Base-by-base conservation (phyloP, 2,113 vertebrate genomes). In the Ageneiosus marmoratus region DNA sequence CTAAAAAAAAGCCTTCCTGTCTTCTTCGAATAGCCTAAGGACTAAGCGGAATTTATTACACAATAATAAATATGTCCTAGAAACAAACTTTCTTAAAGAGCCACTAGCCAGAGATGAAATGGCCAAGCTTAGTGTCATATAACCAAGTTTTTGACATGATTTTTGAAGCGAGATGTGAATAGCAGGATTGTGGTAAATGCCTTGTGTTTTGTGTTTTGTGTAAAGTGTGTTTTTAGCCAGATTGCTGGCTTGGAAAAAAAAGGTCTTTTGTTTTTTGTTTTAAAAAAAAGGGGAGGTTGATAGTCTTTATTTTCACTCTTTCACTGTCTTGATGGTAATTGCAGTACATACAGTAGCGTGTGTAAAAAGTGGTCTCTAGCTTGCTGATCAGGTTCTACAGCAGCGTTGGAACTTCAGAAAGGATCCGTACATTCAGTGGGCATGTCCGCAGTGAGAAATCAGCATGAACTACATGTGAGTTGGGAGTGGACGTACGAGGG, bases 291-390 rank as follows among this genome's bases (percentile, higher is more conserved):
- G 69, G 69, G 7, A 37, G 41, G 41, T 1, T 62, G 2, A 9
- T 15, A 6, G 2, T 29, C 16, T 72, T 48, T 41, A 22, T 9
- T 69, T 24, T 29, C 11, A n/a, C 16, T 5, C 5, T 15, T 46
- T 72, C 16, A 62, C 62, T 76, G 74, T 46, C 73, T 67, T 67
- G 72, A 13, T 83, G 58, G 81, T 77, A 48, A 46, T 44, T 27
- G 48, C 81, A 67, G 60, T 76, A 20, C 56, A 77, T 56, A 62
- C 48, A 24, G 24, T 56, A 77, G 74, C 48, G 63, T 83, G 46
- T 74, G 46, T 83, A 53, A 50, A 65, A 37, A n/a, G 29, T 77
- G 82, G 53, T 51, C 48, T 77, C 24, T 69, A 67, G 60, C 48
- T 53, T 69, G 20, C n/a, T 34, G n/a, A 37, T 50, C 50, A 34